Percentiles rank a stretch among this genome's conserved stretches.
Evolutionary conservation across 2,797 vertebrate genomes (phyloP).

Genomic region (Chaetodon trifasciatus): DNA sequence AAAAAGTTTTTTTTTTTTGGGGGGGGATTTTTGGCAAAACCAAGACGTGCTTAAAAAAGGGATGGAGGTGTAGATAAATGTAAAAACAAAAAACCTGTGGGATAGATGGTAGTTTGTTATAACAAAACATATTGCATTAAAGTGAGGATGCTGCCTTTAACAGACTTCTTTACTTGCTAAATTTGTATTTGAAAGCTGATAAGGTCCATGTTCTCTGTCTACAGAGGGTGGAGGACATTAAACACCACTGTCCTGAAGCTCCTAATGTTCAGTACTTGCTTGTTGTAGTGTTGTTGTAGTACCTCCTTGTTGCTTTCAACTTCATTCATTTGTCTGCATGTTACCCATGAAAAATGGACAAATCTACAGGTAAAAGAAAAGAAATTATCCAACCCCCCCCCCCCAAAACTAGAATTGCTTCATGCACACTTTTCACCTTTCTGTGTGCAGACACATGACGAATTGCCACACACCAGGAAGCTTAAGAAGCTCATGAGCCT

Average conservation of each 20-base stretch:
- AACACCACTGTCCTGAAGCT: not conserved
- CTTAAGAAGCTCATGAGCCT: not conserved
- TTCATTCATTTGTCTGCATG: not conserved
- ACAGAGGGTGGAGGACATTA: not conserved
- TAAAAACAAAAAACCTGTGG: constrained; percentile 51
- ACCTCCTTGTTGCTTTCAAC: not conserved
- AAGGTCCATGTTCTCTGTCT: not conserved
- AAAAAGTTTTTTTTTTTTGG: not conserved
- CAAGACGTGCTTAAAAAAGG: not conserved
- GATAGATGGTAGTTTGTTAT: constrained; percentile 52
- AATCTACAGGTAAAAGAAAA: too few relatives aligned
- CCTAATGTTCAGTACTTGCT: not conserved
- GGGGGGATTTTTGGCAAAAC: not conserved
- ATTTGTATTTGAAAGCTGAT: not conserved
- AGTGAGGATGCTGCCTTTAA: not conserved
- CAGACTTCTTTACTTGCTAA: not conserved
- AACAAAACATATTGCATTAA: constrained; percentile 36
- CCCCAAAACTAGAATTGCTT: not conserved
- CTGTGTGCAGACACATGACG: not conserved
- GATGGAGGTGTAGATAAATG: not conserved
- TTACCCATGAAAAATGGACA: too few relatives aligned
- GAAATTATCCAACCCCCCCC: too few relatives aligned
- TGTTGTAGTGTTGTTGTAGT: too few relatives aligned
- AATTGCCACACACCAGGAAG: not conserved
- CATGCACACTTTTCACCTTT: not conserved